Conservation (phyloP, 2,113 vertebrate species). For the Phylloscopus trochilus region DNA sequence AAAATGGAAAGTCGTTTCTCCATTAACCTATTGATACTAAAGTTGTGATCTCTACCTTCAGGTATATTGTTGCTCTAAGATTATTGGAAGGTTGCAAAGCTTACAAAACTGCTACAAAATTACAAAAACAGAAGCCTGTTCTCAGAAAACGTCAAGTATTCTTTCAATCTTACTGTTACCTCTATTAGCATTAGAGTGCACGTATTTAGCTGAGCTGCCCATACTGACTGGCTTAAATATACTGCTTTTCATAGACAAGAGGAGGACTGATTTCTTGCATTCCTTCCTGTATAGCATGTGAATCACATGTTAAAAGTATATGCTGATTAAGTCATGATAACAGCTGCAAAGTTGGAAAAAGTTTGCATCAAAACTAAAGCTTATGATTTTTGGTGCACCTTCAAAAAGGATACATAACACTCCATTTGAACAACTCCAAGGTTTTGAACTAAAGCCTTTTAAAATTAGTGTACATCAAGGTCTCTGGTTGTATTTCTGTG, state of each 20-base stretch:
- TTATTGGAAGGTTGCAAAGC: not conserved
- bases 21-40: not conserved
- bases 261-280: not conserved
- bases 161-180: not conserved
- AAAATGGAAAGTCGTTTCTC: not conserved
- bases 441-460: not conserved
- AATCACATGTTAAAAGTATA: not conserved
- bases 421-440: not conserved
- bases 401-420: not conserved
- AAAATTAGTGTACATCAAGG: not conserved
- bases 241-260: not conserved
- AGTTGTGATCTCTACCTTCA: not conserved
- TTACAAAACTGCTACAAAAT: not conserved
- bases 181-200: not conserved
- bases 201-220: not conserved
- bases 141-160: not conserved
- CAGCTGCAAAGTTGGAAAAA: not conserved
- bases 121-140: not conserved
- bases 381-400: not conserved
- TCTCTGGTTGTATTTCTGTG: not conserved
- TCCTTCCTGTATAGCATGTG: not conserved
- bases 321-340: not conserved
- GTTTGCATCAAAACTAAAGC: not conserved
- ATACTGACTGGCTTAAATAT: not conserved
- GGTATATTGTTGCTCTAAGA: not conserved